Base-by-base conservation (phyloP, 2,113 vertebrate species). In the Myrmecophaga tridactyla region DNA sequence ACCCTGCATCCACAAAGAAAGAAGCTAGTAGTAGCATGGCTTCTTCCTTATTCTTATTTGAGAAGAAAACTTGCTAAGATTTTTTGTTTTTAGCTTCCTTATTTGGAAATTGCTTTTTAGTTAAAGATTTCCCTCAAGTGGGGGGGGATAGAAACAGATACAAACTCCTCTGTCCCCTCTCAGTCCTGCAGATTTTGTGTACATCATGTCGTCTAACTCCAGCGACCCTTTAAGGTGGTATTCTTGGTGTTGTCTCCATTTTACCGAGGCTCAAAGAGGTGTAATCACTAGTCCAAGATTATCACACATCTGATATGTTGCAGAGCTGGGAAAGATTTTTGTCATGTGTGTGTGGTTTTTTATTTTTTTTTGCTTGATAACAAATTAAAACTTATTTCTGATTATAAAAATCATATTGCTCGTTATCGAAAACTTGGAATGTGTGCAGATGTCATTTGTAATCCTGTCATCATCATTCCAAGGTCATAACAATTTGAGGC, bases 401-500 rank as follows among this genome's bases (percentile, higher is more conserved):
- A 60, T 81, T 69, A 25, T 77, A 80, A 92, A 97, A 91, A 83
- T 81, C 83, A 80, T n/a, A 27, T 17, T 87, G n/a, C 80, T 96
- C 53, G 4, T 92, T 89, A 93, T 60, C 80, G 62, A 85, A 86
- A 92, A 75, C 43, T 39, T 94, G 92, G 90, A 94, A 73, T 14
- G 41, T 86, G 14, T 48, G 62, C 72, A 88, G 46, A 95, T 92
- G 13, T 39, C 36, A 62, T 86, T 43, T 69, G 25, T 41, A 80
- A 85, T 43, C 70, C 88, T 92, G 60, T 94, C 67, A 81, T n/a
- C n/a, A n/a, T n/a, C n/a, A n/a, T 85, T 53, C 77, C 60, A 76
- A 86, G 85, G 92, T 90, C 88, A 85, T 92, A 96, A 86, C 94
- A 94, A 94, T 94, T 73, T 0, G 20, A 96, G 62, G 93, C 93